Conservation (phyloP, 37 sponge, comb jelly and placozoan species). For the Cliona cf. orientalis region DNA sequence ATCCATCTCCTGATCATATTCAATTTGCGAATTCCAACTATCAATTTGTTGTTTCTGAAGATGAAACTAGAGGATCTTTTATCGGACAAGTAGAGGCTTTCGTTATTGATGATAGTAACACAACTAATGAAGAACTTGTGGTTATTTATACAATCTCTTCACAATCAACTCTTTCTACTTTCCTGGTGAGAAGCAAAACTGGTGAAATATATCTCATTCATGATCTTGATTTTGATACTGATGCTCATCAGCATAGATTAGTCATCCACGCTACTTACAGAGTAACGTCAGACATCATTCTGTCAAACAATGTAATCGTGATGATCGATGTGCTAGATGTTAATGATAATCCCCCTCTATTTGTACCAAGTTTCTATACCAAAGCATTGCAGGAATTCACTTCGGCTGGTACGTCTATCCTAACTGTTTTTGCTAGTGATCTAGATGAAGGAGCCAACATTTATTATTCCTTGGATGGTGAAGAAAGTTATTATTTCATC, state of each 20-base stretch:
- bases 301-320: neutral
- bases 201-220: slow-evolving; percentile 5
- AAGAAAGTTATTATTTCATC: no score
- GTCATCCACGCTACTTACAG: neutral
- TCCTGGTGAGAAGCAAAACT: neutral
- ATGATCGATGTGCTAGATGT: slow-evolving; percentile 9
- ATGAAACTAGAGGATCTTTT: neutral
- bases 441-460: slow-evolving; percentile 22
- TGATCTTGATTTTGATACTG: slow-evolving; percentile 19
- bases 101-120: slow-evolving; percentile 12
- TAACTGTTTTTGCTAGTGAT: slow-evolving; percentile 39
- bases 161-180: neutral
- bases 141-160: slow-evolving; percentile 8
- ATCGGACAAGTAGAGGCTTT: slow-evolving; percentile 8
- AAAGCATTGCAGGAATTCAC: slow-evolving; percentile 26
- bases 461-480: slow-evolving; percentile 20
- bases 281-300: neutral
- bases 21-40: neutral
- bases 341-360: slow-evolving; percentile 59
- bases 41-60: neutral
- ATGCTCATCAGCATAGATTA: neutral
- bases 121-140: neutral
- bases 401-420: neutral
- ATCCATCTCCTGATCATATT: slow-evolving; percentile 30
- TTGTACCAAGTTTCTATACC: slow-evolving; percentile 22